phyloP scores from a whole-genome alignment of 2,888 invertebrate species.

The Folsomia candida region DNA sequence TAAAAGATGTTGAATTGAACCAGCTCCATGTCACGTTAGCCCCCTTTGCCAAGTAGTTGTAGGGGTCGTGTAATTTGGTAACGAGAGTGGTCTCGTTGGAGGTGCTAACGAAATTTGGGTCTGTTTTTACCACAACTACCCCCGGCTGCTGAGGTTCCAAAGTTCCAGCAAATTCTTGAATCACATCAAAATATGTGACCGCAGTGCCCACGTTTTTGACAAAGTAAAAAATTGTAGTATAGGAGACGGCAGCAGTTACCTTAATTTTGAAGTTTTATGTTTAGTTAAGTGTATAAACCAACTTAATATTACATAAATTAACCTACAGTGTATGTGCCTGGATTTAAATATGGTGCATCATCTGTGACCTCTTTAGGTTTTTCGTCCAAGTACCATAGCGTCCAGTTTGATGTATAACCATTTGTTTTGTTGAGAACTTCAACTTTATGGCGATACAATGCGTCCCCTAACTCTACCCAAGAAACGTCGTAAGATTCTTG shows the following conservation, averaged over 20 bases:
- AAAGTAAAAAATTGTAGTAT: constrained; percentile 17
- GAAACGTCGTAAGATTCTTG: constrained; percentile 29
- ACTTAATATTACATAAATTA: too few relatives aligned
- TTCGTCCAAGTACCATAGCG: constrained; percentile 23
- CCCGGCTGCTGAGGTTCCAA: constrained; percentile 37
- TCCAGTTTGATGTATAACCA: constrained; percentile 39
- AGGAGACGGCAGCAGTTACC: constrained; percentile 36
- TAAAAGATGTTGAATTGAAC: constrained; percentile 31
- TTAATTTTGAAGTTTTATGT: too few relatives aligned
- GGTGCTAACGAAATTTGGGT: constrained; percentile 33
- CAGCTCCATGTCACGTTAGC: constrained; percentile 40
- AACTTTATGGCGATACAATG: background rate
- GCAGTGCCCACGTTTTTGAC: constrained; percentile 25
- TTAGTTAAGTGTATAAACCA: too few relatives aligned
- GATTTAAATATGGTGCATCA: background rate
- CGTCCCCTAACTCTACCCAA: constrained; percentile 34
- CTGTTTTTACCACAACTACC: constrained; percentile 11
- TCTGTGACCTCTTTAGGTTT: background rate
- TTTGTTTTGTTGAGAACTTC: constrained; percentile 31
- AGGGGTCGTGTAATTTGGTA: constrained; percentile 38
- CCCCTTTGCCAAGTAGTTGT: constrained; percentile 27
- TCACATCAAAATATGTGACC: constrained; percentile 25
- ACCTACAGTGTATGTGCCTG: constrained; percentile 36
- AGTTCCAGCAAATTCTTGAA: constrained; percentile 38
- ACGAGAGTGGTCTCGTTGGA: constrained; percentile 37